Conservation (phyloP, 2,113 vertebrate species). For the Hippocampus zosterae region DNA sequence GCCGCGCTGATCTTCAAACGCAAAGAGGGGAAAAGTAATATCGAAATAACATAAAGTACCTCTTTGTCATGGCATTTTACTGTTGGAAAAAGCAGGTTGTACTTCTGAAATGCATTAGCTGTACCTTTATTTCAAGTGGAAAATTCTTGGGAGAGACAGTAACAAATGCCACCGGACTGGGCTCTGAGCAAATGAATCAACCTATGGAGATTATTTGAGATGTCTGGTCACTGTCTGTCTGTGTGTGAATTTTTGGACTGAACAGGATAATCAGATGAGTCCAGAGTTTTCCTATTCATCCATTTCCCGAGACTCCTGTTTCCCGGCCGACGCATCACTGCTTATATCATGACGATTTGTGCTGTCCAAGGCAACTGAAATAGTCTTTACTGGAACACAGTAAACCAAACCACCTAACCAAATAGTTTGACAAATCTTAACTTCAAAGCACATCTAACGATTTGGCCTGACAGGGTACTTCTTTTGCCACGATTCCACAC, state of each 20-base stretch:
- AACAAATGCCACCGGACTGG: conserved; percentile 32
- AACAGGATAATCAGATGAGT: conserved; percentile 36
- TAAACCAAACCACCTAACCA: conserved; percentile 35
- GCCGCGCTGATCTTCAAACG: conserved; percentile 30
- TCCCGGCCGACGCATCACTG: conserved; percentile 24
- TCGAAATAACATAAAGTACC: conserved; percentile 13
- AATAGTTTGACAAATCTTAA: conserved; percentile 22
- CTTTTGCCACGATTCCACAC: conserved; percentile 7
- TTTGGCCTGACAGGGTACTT: conserved; percentile 39
- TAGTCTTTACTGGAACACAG: conserved; percentile 33
- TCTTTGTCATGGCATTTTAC: conserved; percentile 19
- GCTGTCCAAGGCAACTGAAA: conserved; percentile 26
- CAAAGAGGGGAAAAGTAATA: conserved; percentile 31
- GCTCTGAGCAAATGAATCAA: conserved; percentile 51
- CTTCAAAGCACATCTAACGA: conserved; percentile 37
- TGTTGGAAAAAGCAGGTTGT: conserved; percentile 20
- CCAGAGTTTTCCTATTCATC: conserved; percentile 21
- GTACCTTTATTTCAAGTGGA: conserved; percentile 26
- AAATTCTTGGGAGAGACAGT: conserved; percentile 28
- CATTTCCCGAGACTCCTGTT: conserved; percentile 25
- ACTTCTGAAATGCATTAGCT: conserved; percentile 32
- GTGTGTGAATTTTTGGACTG: conserved; percentile 14
- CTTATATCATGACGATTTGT: conserved; percentile 35
- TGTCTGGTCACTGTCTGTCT: conserved; percentile 16
- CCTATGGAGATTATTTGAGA: conserved; percentile 44